phyloP scores from a whole-genome alignment of 2,888 invertebrate genomes.

The Hymenopus coronatus region DNA sequence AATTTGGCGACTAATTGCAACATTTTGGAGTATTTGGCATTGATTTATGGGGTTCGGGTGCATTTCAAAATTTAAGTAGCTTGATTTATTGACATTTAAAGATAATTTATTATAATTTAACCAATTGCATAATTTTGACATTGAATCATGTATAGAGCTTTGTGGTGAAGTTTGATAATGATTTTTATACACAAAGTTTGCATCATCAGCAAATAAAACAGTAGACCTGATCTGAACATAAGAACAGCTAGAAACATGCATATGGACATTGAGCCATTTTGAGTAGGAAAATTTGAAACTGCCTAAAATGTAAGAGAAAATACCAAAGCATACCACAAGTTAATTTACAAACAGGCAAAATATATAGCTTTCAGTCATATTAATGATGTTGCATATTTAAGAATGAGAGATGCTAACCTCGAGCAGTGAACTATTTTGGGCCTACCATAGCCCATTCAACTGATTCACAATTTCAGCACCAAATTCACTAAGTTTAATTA shows the following conservation, averaged over 20 bases:
- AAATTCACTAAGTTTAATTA: constrained; percentile 16
- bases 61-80: no score
- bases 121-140: no score
- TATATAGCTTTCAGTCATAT: neutral
- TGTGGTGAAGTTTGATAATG: no score
- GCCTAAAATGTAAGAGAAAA: constrained; percentile 31
- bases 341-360: constrained; percentile 23
- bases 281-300: constrained; percentile 32
- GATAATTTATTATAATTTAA: no score
- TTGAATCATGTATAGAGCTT: no score
- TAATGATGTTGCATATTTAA: neutral
- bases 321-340: constrained; percentile 32
- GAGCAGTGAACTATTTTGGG: neutral
- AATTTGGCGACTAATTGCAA: no score
- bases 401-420: neutral
- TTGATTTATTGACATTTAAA: no score
- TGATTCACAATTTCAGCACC: neutral
- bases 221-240: constrained; percentile 32
- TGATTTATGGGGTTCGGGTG: no score
- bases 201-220: no score
- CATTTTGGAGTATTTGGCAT: no score
- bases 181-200: no score
- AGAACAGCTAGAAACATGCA: constrained; percentile 35
- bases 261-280: constrained; percentile 31
- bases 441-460: neutral